Conservation (phyloP, 2,113 vertebrate genomes). For the Pica pica region DNA sequence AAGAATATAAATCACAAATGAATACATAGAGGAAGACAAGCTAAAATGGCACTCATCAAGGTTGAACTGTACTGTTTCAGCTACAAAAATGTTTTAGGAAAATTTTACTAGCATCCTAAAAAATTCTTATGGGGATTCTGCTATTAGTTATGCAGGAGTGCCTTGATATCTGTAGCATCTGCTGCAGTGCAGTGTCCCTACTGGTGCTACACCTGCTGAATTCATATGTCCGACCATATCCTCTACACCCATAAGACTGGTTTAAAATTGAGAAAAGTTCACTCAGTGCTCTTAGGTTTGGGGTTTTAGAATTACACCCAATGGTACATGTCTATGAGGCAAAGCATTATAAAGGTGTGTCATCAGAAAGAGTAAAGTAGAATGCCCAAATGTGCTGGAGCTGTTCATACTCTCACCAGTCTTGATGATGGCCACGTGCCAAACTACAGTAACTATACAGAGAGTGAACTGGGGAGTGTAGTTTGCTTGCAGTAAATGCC, state of each 20-base stretch:
- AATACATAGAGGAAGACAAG: background rate
- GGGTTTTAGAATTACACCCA: background rate
- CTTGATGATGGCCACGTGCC: background rate
- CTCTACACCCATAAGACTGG: background rate
- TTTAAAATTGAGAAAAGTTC: background rate
- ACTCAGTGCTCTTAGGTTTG: background rate
- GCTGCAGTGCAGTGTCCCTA: background rate
- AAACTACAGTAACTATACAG: background rate
- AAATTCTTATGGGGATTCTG: background rate
- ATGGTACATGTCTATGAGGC: background rate
- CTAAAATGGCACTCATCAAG: background rate
- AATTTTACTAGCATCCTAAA: background rate
- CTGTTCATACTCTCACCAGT: background rate
- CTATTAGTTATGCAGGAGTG: background rate
- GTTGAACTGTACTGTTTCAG: background rate
- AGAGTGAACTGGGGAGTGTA: background rate
- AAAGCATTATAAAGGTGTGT: background rate
- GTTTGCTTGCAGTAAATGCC: background rate
- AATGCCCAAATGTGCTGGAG: background rate
- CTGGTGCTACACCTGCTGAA: background rate
- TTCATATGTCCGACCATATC: background rate
- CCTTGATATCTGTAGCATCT: background rate
- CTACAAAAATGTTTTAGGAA: background rate
- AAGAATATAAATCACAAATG: background rate
- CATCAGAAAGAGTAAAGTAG: background rate